Evolutionary conservation across 2,113 vertebrate species (phyloP).

Genomic region (Morone chrysops): DNA sequence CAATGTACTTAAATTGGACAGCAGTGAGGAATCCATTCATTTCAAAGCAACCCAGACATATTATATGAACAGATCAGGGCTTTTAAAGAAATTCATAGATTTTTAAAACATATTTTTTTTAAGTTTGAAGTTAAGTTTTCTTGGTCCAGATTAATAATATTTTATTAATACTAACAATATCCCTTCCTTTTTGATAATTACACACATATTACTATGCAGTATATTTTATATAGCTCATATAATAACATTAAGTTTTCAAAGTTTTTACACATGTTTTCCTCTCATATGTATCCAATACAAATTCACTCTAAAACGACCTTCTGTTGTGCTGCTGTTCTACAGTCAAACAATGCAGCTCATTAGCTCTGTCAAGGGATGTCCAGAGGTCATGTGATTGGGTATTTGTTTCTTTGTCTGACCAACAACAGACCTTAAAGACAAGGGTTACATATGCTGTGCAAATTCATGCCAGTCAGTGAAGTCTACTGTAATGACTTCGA

Average conservation of each 20-base stretch:
- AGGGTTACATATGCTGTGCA: background rate
- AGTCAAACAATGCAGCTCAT: background rate
- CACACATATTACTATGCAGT: background rate
- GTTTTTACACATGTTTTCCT: background rate
- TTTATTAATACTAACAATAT: background rate
- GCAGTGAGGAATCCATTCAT: background rate
- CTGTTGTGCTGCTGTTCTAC: background rate
- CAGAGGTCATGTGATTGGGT: background rate
- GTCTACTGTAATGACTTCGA: background rate
- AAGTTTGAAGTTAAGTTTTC: background rate
- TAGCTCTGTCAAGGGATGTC: background rate
- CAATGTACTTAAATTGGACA: background rate
- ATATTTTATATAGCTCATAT: background rate
- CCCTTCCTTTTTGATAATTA: background rate
- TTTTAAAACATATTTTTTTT: background rate
- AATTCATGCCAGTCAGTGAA: background rate
- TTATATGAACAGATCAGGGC: background rate
- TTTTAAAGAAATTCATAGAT: background rate
- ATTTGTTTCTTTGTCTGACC: slow-evolving; percentile 24
- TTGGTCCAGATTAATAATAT: background rate
- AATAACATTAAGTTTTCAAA: background rate
- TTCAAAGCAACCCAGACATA: background rate
- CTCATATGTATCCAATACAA: background rate
- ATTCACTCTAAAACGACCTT: background rate
- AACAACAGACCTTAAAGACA: background rate